These are phyloP conservation scores for Herminia tarsipennalis DNA, from an alignment of 2,888 invertebrate species.

Conservation along the genomic window DNA sequence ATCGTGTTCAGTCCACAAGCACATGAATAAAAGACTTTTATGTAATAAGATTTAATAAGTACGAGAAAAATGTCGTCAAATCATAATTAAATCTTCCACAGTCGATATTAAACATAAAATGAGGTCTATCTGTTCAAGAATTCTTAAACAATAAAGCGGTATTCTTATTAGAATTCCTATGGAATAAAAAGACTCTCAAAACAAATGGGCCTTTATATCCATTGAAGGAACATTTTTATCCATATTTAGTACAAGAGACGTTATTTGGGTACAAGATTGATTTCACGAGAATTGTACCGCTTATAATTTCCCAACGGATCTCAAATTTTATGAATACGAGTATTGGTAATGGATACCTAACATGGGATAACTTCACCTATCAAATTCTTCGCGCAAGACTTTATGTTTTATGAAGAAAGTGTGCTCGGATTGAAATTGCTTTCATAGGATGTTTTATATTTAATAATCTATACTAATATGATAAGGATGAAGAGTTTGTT, in stretches of 20 bases:
- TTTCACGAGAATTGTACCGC: slow-evolving; percentile 11
- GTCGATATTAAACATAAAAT: too few species aligned
- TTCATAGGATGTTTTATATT: too few species aligned
- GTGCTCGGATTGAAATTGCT: not conserved
- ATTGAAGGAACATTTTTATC: not conserved
- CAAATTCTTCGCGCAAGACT: slow-evolving; percentile 5
- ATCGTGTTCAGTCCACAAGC: too few species aligned
- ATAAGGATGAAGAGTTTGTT: too few species aligned
- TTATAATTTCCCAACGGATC: slow-evolving; percentile 16
- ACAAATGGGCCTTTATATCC: not conserved
- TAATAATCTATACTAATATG: too few species aligned
- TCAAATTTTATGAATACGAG: slow-evolving; percentile 20
- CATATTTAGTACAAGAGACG: slow-evolving; percentile 3
- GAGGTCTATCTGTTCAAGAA: too few species aligned
- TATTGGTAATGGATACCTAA: slow-evolving; percentile 11
- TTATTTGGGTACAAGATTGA: slow-evolving; percentile 8
- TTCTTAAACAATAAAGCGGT: too few species aligned
- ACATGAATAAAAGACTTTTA: too few species aligned
- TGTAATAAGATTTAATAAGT: too few species aligned
- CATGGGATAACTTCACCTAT: slow-evolving; percentile 7
- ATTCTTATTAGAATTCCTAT: too few species aligned
- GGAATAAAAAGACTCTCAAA: not conserved
- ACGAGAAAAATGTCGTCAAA: too few species aligned
- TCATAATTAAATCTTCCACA: too few species aligned
- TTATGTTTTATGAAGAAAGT: slow-evolving; percentile 2